Conservation (phyloP, 1,140 invertebrate genomes). For the Pentalonia nigronervosa region DNA sequence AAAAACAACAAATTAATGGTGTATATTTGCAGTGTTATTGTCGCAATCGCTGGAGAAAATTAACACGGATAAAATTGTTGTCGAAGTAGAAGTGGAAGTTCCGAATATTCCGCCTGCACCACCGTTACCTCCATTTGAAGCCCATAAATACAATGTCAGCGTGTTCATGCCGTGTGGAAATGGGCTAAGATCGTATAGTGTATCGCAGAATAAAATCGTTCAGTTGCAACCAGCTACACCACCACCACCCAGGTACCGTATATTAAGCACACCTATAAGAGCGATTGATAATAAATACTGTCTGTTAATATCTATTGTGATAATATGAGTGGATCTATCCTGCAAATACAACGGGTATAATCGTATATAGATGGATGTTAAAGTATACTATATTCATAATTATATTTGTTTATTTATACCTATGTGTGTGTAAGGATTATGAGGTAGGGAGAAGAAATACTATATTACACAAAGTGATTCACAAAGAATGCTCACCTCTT, state of each 20-base stretch:
- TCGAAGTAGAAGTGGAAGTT: constrained; percentile 41
- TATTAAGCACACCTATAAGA: not conserved
- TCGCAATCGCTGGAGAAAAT: constrained; percentile 67
- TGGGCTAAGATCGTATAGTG: constrained; percentile 80
- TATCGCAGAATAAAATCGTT: constrained; percentile 87
- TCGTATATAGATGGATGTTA: no score
- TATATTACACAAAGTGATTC: no score
- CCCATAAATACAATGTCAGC: constrained; percentile 68
- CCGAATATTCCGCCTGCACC: constrained; percentile 59
- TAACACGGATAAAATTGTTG: constrained; percentile 61
- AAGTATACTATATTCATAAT: no score
- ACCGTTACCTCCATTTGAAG: constrained; percentile 65
- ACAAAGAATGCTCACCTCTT: no score
- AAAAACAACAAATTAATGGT: not conserved
- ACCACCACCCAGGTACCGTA: constrained; percentile 25
- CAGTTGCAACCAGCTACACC: constrained; percentile 67
- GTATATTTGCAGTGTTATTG: constrained; percentile 58
- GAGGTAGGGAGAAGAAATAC: no score
- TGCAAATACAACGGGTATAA: no score
- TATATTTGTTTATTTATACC: no score
- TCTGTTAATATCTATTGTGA: not conserved
- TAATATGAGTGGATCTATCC: no score
- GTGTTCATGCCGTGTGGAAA: constrained; percentile 83
- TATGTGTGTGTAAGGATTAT: no score
- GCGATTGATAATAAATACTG: not conserved